Conservation (phyloP, 2,888 invertebrate genomes). For the Cotesia congregata region DNA sequence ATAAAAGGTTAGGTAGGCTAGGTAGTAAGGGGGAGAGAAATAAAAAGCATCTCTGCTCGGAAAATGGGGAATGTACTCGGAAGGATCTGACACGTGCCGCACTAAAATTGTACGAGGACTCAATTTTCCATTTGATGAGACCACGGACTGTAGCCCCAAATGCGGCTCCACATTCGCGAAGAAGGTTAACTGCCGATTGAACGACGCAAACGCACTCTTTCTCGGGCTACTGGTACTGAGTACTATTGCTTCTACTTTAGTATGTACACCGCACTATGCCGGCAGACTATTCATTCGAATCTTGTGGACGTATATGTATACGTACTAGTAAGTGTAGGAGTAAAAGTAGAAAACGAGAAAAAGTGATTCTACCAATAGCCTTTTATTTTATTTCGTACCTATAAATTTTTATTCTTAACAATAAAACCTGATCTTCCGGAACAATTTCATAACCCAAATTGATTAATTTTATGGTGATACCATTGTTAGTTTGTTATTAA, state of each 20-base stretch:
- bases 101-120: constrained; percentile 64
- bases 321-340: no score
- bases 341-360: constrained; percentile 19
- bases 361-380: background rate
- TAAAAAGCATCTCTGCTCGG: background rate
- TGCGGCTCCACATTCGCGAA: constrained; percentile 43
- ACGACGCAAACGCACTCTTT: constrained; percentile 49
- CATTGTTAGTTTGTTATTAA: background rate
- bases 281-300: constrained; percentile 18
- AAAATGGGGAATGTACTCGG: background rate
- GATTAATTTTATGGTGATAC: constrained; percentile 16
- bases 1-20: background rate
- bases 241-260: background rate
- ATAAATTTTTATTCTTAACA: constrained; percentile 18
- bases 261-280: constrained; percentile 7
- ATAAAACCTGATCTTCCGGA: constrained; percentile 33
- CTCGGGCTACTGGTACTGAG: constrained; percentile 3
- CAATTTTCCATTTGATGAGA: constrained; percentile 62
- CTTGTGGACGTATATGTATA: background rate
- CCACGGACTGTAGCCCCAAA: constrained; percentile 36
- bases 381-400: background rate
- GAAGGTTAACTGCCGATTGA: constrained; percentile 54
- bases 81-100: constrained; percentile 57
- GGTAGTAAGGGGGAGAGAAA: background rate
- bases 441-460: constrained; percentile 32